Percentiles rank a stretch among this genome's conserved stretches.
Evolutionary conservation across 2,113 vertebrate genomes (phyloP).

Genomic region (Hemibagrus wyckioides): DNA sequence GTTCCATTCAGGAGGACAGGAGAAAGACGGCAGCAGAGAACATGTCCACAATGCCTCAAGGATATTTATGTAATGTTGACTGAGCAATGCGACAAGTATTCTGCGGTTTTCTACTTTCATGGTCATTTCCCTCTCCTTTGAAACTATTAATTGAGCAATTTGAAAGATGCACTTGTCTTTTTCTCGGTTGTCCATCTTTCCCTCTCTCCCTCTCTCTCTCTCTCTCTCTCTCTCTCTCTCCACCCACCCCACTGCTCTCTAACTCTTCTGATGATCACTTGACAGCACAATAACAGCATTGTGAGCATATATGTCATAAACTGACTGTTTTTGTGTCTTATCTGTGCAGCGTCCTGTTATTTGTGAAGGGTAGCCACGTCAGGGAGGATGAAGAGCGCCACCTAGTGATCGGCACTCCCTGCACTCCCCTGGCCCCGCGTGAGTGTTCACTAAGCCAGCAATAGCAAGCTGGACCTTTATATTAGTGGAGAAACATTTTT

Average conservation of each 20-base stretch:
- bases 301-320: slow-evolving; percentile 49
- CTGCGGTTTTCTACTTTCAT: slow-evolving; percentile 49
- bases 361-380: background rate
- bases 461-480: background rate
- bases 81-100: slow-evolving; percentile 62
- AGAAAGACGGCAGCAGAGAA: slow-evolving; percentile 44
- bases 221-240: background rate
- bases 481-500: background rate
- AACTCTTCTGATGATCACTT: slow-evolving; percentile 31
- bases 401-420: slow-evolving; percentile 33
- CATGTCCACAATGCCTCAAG: slow-evolving; percentile 55
- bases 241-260: background rate
- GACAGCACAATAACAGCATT: slow-evolving; percentile 51
- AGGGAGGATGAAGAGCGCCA: slow-evolving; percentile 47
- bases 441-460: background rate
- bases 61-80: slow-evolving; percentile 64
- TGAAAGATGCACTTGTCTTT: slow-evolving; percentile 48
- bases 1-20: slow-evolving; percentile 49
- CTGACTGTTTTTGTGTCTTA: slow-evolving; percentile 35
- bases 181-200: slow-evolving; percentile 26
- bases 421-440: background rate
- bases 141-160: slow-evolving; percentile 52
- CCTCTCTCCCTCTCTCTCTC: background rate
- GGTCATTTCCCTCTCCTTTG: slow-evolving; percentile 46
- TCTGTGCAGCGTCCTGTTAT: slow-evolving; percentile 20